Conservation (phyloP, 2,797 vertebrate species). For the Pampus argenteus region DNA sequence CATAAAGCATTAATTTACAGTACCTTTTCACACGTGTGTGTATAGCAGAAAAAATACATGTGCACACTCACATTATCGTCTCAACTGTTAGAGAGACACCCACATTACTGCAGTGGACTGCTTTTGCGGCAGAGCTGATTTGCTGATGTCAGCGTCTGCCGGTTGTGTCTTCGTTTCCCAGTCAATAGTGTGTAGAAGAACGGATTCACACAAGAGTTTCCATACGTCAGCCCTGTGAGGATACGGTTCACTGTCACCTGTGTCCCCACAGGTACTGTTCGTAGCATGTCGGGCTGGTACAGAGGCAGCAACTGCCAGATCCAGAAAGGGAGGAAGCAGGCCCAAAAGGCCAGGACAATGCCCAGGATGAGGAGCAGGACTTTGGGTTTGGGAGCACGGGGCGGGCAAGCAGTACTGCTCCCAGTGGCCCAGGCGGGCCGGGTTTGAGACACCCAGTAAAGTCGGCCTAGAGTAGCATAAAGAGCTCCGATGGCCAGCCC, state of each 20-base stretch:
- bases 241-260: constrained; percentile 90
- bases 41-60: background rate
- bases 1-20: constrained; percentile 26
- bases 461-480: constrained; percentile 86
- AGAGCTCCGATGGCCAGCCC: constrained; percentile 89
- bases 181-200: constrained; percentile 92
- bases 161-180: constrained; percentile 80
- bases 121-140: constrained; percentile 84
- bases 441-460: constrained; percentile 90
- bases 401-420: constrained; percentile 73
- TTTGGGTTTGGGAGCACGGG: constrained; percentile 86
- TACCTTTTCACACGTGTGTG: constrained; percentile 23
- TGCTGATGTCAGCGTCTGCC: constrained; percentile 72
- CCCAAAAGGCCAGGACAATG: constrained; percentile 90
- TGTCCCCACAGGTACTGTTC: constrained; percentile 83
- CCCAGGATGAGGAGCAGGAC: constrained; percentile 89
- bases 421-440: constrained; percentile 81
- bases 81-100: constrained; percentile 6
- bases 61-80: constrained; percentile 26
- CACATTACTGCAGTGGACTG: constrained; percentile 73
- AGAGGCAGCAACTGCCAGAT: constrained; percentile 90
- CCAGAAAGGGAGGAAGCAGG: constrained; percentile 92
- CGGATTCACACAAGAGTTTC: constrained; percentile 91
- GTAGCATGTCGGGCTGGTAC: constrained; percentile 84
- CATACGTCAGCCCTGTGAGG: constrained; percentile 89